Conservation (phyloP, 2,888 invertebrate species). For the Tiliacea citrago region DNA sequence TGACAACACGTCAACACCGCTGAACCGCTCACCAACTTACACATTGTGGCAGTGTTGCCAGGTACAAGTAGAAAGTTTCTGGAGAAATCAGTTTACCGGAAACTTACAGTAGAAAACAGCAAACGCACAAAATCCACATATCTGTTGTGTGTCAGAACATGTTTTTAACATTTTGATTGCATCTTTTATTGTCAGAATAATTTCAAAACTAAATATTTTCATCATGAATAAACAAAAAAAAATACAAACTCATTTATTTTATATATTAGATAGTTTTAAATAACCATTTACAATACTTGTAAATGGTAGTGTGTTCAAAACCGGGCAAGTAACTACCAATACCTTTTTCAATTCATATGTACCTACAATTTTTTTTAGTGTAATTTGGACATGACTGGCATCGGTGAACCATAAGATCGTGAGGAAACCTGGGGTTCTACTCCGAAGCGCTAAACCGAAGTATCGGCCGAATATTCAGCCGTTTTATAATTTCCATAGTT, state of each 20-base stretch:
- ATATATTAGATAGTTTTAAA: not conserved
- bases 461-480: too few species aligned
- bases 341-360: not conserved
- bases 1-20: not conserved
- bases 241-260: too few species aligned
- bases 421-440: not conserved
- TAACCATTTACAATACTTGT: not conserved
- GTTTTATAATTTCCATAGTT: too few species aligned
- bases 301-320: not conserved
- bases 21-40: not conserved
- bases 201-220: not conserved
- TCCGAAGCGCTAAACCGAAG: too few species aligned
- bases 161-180: not conserved
- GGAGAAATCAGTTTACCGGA: not conserved
- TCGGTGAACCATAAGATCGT: not conserved
- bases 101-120: not conserved
- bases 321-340: not conserved
- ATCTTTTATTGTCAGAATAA: not conserved
- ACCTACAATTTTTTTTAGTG: not conserved
- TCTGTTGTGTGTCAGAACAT: not conserved
- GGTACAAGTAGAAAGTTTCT: not conserved
- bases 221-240: not conserved
- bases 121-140: not conserved
- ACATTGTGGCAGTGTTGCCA: constrained; percentile 16
- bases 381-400: not conserved